phyloP scores from a whole-genome alignment of 2,797 vertebrate species.

The Malurus splendens region DNA sequence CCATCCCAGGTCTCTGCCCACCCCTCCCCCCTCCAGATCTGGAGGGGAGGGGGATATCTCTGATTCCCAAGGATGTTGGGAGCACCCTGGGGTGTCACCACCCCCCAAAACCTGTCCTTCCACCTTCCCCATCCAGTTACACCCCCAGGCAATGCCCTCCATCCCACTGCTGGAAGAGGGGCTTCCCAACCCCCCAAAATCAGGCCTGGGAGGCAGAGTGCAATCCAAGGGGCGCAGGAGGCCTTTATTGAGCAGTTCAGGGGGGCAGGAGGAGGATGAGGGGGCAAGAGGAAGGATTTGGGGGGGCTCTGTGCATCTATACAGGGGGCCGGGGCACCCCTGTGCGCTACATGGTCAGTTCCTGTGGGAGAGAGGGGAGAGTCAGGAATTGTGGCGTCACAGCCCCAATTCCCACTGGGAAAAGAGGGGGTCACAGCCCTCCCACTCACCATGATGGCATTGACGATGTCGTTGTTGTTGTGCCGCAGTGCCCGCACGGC shows the following conservation, averaged over 20 bases:
- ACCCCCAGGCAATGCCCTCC: fast-evolving
- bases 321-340: conserved; percentile 31
- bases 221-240: conserved; percentile 65
- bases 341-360: conserved; percentile 90
- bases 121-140: background rate
- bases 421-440: background rate
- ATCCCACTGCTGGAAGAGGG: background rate
- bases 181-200: background rate
- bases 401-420: fast-evolving
- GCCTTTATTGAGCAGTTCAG: conserved; percentile 87
- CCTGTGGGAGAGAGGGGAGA: conserved; percentile 64
- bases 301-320: conserved; percentile 64
- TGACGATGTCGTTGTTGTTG: conserved; percentile 98
- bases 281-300: conserved; percentile 26
- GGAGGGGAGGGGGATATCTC: background rate
- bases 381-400: fast-evolving
- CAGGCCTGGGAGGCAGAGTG: background rate
- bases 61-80: background rate
- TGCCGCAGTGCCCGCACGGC: conserved; percentile 89
- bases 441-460: conserved; percentile 93
- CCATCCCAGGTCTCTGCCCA: background rate
- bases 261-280: conserved; percentile 76
- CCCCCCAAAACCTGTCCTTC: background rate
- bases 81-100: too few relatives aligned
- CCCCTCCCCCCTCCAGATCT: too few relatives aligned